Evolutionary conservation across 2,888 invertebrate species (phyloP).

Genomic region (Machimus rusticus): DNA sequence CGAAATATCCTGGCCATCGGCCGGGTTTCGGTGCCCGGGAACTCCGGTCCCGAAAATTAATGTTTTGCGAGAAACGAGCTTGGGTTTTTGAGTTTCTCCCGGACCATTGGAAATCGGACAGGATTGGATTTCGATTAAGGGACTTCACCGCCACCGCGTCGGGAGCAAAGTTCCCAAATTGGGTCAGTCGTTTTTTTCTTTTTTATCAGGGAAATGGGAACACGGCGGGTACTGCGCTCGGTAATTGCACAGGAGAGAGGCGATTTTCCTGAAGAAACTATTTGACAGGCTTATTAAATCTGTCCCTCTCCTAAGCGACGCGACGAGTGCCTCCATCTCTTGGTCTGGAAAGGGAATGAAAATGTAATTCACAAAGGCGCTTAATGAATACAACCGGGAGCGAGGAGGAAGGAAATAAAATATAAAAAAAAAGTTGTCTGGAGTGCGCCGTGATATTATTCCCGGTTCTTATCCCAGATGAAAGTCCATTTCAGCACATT

Average conservation of each 20-base stretch:
- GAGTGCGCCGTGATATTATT: slow-evolving; percentile 17
- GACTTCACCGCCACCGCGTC: background rate
- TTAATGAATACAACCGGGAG: slow-evolving; percentile 7
- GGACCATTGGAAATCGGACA: background rate
- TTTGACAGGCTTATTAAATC: slow-evolving; percentile 26
- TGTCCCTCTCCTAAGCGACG: background rate
- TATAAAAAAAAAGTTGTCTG: background rate
- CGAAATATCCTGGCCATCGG: background rate
- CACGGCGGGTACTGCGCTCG: background rate
- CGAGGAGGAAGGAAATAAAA: background rate
- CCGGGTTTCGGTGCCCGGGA: background rate
- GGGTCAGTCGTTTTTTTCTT: background rate
- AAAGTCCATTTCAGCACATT: slow-evolving; percentile 31
- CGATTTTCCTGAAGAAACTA: background rate
- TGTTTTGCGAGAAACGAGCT: background rate
- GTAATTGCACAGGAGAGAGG: background rate
- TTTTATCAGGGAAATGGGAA: background rate
- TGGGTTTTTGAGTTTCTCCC: background rate
- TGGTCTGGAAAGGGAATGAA: background rate
- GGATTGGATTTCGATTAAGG: background rate
- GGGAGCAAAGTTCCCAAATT: background rate
- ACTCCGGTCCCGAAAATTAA: background rate
- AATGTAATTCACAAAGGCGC: slow-evolving; percentile 15
- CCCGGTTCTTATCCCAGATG: slow-evolving; percentile 11
- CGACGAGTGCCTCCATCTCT: background rate